These are phyloP conservation scores for Proterorhinus semilunaris DNA, from an alignment of 2,113 vertebrate species.

Conservation along the genomic window DNA sequence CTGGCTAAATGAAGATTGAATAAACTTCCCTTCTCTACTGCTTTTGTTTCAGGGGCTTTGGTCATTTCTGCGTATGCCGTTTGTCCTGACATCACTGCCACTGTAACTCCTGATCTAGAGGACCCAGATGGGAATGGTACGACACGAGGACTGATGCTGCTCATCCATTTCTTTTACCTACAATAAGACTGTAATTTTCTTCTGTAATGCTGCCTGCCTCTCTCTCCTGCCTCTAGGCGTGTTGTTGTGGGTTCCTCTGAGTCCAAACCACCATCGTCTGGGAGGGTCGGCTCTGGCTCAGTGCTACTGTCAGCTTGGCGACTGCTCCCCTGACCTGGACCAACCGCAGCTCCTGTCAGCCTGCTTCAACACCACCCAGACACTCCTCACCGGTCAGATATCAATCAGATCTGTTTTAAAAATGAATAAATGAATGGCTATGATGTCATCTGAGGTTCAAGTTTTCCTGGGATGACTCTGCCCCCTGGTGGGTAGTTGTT, in stretches of 20 bases:
- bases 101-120: conserved; percentile 91
- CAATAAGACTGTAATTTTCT: no score
- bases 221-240: conserved; percentile 67
- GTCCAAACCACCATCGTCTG: conserved; percentile 77
- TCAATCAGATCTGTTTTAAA: neutral
- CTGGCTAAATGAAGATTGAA: no score
- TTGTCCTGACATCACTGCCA: conserved; percentile 90
- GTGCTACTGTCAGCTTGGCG: conserved; percentile 87
- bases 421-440: no score
- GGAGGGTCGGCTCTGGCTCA: conserved; percentile 90
- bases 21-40: neutral
- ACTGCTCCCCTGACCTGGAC: conserved; percentile 85
- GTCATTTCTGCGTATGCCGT: conserved; percentile 90
- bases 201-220: conserved; percentile 7
- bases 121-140: conserved; percentile 82
- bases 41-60: conserved; percentile 78
- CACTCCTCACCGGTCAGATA: conserved; percentile 77
- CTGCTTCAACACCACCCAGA: conserved; percentile 85
- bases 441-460: neutral
- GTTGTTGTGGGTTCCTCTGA: conserved; percentile 83
- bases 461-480: conserved; percentile 4
- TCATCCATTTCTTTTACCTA: no score
- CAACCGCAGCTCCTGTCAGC: conserved; percentile 71
- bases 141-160: no score
- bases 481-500: conserved; percentile 38